phyloP scores from a whole-genome alignment of 2,113 vertebrate genomes.

The Urocitellus parryii region DNA sequence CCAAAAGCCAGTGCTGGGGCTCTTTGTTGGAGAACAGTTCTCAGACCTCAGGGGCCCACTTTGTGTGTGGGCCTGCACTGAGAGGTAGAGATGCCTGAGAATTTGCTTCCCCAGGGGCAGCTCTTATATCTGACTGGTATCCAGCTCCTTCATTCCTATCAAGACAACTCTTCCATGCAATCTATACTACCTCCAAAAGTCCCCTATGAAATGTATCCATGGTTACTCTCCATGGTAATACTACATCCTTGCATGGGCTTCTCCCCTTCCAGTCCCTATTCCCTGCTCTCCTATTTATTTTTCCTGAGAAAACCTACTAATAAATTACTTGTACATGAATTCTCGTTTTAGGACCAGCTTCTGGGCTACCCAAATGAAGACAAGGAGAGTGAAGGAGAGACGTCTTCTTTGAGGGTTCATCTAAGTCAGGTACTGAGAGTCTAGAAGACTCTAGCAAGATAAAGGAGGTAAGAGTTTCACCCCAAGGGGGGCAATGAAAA shows the following conservation, averaged over 20 bases:
- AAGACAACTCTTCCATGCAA: background rate
- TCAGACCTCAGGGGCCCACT: background rate
- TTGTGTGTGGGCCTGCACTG: background rate
- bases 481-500: background rate
- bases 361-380: slow-evolving; percentile 9
- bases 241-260: background rate
- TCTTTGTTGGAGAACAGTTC: background rate
- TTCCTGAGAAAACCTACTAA: slow-evolving; percentile 13
- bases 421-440: background rate
- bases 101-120: background rate
- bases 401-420: background rate
- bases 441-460: background rate
- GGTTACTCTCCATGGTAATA: background rate
- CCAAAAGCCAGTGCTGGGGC: background rate
- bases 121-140: background rate
- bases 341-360: background rate
- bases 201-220: background rate
- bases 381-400: background rate
- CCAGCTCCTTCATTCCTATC: background rate
- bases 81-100: background rate
- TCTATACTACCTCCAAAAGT: background rate
- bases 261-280: background rate
- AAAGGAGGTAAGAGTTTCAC: background rate
- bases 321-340: slow-evolving; percentile 36
- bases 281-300: background rate